Evolutionary conservation across 2,797 vertebrate genomes (phyloP), one percentile per base, ranked within the genome.

Genomic region (Pelodytes ibericus): DNA sequence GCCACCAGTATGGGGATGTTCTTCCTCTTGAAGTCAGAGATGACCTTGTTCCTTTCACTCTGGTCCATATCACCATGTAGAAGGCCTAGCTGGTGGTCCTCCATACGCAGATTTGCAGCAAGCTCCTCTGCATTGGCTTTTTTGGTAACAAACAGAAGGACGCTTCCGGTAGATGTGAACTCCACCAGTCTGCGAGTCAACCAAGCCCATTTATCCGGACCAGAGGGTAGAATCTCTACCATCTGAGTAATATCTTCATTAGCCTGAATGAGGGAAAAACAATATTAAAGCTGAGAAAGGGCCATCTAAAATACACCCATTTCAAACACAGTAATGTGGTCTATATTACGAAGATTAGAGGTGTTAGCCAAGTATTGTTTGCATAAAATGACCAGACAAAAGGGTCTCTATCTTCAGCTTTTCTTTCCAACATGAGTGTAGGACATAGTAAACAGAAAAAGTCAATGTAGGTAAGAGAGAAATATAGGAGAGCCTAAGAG

Each of bases 41-140:
- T 99, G 80, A 99, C 98, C 86, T 97, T 99, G 87, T 99, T 99
- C 88, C 98, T 97, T 88, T 99, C 97, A 4, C 97, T 99, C 89
- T 99, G 98, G 88, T 99, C 98, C 97, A 99, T 98, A 86, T 99
- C 98, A 59, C 98, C 98, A 0, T 99, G 98, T 22, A 99, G 93
- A 64, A 99, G 90, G n/a, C 97, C 98, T 70, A 99, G 88, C 73
- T 89, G 94, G 77, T 99, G 95, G 81, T 95, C 97, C 80, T 99
- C 97, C 84, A 98, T 93, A 8, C 84, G 95, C 62, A 99, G 91
- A 86, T 99, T 99, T 57, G 88, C 93, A 41, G 98, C 96, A 86
- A 99, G 86, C 24, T 99, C 98, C 58, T 99, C 98, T 9, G 91
- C 94, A 70, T 99, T 99, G 26, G 94, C 91, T 82, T 99, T 99